Percentiles rank a stretch among this genome's conserved stretches.
phyloP scores from a whole-genome alignment of 2,888 invertebrate genomes.

The Leistus spinibarbis region DNA sequence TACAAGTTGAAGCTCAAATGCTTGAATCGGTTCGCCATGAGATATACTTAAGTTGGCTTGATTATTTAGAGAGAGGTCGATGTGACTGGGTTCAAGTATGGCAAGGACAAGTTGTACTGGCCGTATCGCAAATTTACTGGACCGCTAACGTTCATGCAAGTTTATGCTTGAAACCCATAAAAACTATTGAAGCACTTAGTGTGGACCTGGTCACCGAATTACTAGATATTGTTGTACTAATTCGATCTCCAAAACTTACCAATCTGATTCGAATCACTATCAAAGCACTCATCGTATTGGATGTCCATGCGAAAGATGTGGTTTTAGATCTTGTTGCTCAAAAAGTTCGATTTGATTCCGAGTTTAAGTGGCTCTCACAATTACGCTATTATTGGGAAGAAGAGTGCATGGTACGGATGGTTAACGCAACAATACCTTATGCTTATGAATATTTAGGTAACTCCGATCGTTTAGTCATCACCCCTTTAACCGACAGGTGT shows the following conservation, averaged over 20 bases:
- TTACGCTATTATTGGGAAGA: conserved; percentile 80
- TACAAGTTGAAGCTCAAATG: conserved; percentile 85
- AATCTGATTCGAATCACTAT: conserved; percentile 77
- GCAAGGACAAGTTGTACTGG: conserved; percentile 84
- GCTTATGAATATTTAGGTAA: conserved; percentile 89
- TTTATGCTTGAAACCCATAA: conserved; percentile 64
- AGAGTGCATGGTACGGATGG: conserved; percentile 71
- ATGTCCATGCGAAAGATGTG: conserved; percentile 86
- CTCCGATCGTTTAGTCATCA: conserved; percentile 75
- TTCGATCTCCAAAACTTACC: conserved; percentile 71
- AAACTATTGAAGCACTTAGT: conserved; percentile 64
- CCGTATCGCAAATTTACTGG: conserved; percentile 84
- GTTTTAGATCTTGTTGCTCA: conserved; percentile 69
- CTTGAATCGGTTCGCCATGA: conserved; percentile 72
- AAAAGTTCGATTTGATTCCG: conserved; percentile 70
- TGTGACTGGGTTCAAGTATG: conserved; percentile 76
- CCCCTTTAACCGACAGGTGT: conserved; percentile 78
- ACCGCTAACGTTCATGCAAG: conserved; percentile 76
- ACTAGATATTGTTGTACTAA: conserved; percentile 74
- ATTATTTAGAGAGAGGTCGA: conserved; percentile 63
- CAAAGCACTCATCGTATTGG: conserved; percentile 82
- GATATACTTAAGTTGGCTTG: conserved; percentile 68
- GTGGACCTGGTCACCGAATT: conserved; percentile 66
- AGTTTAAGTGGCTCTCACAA: conserved; percentile 87
- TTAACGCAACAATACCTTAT: conserved; percentile 78